Conservation (phyloP, 2,888 invertebrate genomes). For the Anoplius nigerrimus region DNA sequence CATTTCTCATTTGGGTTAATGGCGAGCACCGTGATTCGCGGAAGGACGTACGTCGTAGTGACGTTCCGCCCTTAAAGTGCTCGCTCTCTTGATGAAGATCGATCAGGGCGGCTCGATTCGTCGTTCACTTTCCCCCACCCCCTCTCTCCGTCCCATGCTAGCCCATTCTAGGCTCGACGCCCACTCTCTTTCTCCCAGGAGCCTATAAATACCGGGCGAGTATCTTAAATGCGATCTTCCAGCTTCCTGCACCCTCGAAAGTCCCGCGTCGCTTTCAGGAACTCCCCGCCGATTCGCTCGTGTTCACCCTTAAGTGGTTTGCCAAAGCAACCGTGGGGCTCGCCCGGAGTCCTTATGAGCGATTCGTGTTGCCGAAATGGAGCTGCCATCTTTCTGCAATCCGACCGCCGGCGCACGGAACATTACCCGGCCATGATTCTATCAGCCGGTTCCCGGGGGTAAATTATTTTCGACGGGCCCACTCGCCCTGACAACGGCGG, state of each 20-base stretch:
- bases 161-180: no score
- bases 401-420: no score
- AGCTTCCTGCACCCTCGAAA: constrained; percentile 44
- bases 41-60: not conserved
- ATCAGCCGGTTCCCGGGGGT: no score
- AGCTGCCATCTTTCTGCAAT: constrained; percentile 29
- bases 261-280: constrained; percentile 49
- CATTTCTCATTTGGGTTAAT: constrained; percentile 14
- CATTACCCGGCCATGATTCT: no score
- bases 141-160: no score
- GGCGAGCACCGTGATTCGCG: not conserved
- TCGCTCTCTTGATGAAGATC: constrained; percentile 42
- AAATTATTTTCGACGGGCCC: no score
- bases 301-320: constrained; percentile 55
- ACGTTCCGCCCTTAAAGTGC: constrained; percentile 15
- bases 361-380: constrained; percentile 50
- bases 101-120: constrained; percentile 37
- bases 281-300: constrained; percentile 46
- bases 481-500: no score
- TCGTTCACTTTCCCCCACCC: not conserved
- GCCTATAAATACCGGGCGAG: constrained; percentile 55
- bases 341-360: constrained; percentile 37
- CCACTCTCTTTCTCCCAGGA: constrained; percentile 31
- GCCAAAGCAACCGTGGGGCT: constrained; percentile 29
- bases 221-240: constrained; percentile 63